Conservation (phyloP, 1,140 invertebrate species). For the Drosophila cardini region DNA sequence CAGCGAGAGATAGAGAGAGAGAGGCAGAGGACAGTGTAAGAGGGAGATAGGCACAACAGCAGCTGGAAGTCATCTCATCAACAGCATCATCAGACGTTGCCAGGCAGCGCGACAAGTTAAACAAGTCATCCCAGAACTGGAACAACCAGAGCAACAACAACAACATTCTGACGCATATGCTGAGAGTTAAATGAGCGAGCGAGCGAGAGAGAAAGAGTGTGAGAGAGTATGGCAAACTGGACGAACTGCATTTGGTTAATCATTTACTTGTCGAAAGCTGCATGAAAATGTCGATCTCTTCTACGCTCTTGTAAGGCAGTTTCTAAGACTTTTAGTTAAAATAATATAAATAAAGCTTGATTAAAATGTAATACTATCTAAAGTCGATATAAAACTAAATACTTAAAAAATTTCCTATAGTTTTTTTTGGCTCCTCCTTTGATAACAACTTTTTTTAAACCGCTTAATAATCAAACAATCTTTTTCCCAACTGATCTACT, state of each 20-base stretch:
- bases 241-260: constrained; percentile 17
- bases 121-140: constrained; percentile 75
- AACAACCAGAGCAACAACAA: constrained; percentile 56
- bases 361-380: too few relatives aligned
- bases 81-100: constrained; percentile 1
- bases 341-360: too few relatives aligned
- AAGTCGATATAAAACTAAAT: too few relatives aligned
- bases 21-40: not conserved
- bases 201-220: not conserved
- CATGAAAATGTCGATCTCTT: not conserved
- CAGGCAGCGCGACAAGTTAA: constrained; percentile 62
- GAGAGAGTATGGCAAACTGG: constrained; percentile 9
- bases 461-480: not conserved
- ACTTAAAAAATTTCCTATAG: too few relatives aligned
- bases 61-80: constrained; percentile 23
- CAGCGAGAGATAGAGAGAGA: constrained; percentile 12
- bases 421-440: not conserved
- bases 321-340: too few relatives aligned
- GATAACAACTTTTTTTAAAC: not conserved
- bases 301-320: not conserved
- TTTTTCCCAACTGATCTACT: not conserved
- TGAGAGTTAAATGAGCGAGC: not conserved
- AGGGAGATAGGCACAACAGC: constrained; percentile 14
- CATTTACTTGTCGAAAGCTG: constrained; percentile 12
- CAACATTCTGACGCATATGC: constrained; percentile 42